Base-by-base conservation (phyloP, 2,113 vertebrate genomes). In the Entelurus aequoreus region DNA sequence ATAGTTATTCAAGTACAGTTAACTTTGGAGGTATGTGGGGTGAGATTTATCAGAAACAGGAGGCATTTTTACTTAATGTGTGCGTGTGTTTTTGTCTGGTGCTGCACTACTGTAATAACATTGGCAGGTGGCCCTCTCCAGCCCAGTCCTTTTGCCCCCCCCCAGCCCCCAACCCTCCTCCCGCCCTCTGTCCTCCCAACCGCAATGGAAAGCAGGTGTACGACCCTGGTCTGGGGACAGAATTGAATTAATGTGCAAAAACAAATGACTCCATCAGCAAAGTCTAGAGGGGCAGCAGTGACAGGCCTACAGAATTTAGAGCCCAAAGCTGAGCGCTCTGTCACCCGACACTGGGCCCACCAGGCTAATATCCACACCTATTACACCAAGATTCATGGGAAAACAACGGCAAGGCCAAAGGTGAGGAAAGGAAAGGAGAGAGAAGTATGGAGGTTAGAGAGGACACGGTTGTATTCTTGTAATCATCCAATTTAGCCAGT, bases 181-280 rank as follows among this genome's bases (percentile, higher is more conserved):
- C 55, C 60, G 8, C 67, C 65, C 70, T 53, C 62, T 53, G 63
- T 60, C 62, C 21, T 56, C 74, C 69, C 62, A 71, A 79, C 80
- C 63, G 81, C 86, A 88, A 87, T 87, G 87, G 84, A 88, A 88
- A 88, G 84, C 90, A 91, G 88, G 88, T 90, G 88, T 87, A 81
- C 61, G 62, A 71, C 79, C 79, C 80, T 77, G 77, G 85, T 83
- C 83, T 78, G 81, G 83, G 77, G 86, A 88, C 85, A 87, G 77
- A 89, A 90, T 88, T 90, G 81, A 91, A 88, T 91, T 89, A 90
- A 86, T 87, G 86, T 88, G 85, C 75, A 78, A 91, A 87, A 90
- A 90, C 87, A 91, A 81, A 90, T 91, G 88, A 91, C 89, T 89
- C 83, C 89, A 91, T 90, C 86, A 80, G 75, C 83, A 81, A 63